Evolutionary conservation across 2,888 invertebrate genomes (phyloP).

Genomic region (Choreutis nemorana): DNA sequence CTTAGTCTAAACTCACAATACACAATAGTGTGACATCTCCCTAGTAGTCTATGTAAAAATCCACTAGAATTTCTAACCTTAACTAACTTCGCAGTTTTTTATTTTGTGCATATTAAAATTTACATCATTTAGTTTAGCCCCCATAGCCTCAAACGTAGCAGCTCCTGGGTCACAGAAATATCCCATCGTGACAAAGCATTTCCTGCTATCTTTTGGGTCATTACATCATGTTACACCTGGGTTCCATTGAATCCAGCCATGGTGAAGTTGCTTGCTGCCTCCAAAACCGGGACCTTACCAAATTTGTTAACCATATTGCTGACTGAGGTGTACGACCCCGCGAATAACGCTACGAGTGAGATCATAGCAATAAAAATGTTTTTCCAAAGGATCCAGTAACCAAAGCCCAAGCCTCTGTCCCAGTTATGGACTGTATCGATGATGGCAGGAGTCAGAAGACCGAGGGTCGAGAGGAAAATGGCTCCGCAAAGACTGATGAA

Average conservation of each 20-base stretch:
- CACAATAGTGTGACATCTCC: no score
- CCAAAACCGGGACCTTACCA: slow-evolving; percentile 5
- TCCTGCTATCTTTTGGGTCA: no score
- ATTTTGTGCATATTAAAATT: no score
- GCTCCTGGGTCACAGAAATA: no score
- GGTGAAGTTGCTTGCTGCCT: slow-evolving; percentile 4
- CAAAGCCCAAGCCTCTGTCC: slow-evolving; percentile 70
- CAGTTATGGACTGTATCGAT: slow-evolving; percentile 76
- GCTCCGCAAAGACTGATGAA: slow-evolving; percentile 91
- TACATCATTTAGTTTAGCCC: no score
- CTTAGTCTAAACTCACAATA: no score
- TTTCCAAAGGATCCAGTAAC: slow-evolving; percentile 75
- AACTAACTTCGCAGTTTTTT: no score
- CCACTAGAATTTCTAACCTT: no score
- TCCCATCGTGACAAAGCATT: no score
- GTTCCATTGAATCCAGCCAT: slow-evolving; percentile 1
- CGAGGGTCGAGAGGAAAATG: slow-evolving; percentile 75
- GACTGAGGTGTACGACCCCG: slow-evolving; percentile 49
- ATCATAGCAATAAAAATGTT: slow-evolving; percentile 59
- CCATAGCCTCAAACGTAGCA: no score
- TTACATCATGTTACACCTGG: no score
- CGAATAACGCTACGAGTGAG: slow-evolving; percentile 40
- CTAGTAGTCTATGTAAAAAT: no score
- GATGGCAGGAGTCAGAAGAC: slow-evolving; percentile 76
- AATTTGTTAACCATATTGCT: slow-evolving; percentile 36